phyloP scores from a whole-genome alignment of 2,888 invertebrate genomes.

The Catocala nupta region DNA sequence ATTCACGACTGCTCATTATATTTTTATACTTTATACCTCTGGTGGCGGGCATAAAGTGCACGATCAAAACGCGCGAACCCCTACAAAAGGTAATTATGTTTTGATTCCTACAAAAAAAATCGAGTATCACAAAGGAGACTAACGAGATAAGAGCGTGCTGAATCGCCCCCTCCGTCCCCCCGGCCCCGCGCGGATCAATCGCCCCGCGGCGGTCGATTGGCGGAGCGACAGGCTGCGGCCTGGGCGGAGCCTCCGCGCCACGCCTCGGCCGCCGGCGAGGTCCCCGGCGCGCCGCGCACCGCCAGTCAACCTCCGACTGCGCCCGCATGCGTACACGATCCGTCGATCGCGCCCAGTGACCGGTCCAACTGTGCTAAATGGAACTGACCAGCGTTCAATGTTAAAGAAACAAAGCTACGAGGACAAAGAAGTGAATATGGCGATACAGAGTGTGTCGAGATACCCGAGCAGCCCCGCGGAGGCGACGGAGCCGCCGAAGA shows the following conservation, averaged over 20 bases:
- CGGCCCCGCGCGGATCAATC: conserved; percentile 83
- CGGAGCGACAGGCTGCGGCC: conserved; percentile 65
- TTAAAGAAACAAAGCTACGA: conserved; percentile 88
- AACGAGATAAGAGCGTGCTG: conserved; percentile 88
- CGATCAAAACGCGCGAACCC: conserved; percentile 86
- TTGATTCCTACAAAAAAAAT: conserved; percentile 86
- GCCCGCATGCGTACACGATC: conserved; percentile 86
- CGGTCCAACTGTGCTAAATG: conserved; percentile 79
- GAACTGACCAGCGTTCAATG: conserved; percentile 87
- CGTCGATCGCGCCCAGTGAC: conserved; percentile 73
- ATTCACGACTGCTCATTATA: conserved; percentile 85
- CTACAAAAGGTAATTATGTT: conserved; percentile 88
- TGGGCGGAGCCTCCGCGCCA: conserved; percentile 47
- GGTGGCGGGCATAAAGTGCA: conserved; percentile 81
- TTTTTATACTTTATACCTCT: conserved; percentile 86
- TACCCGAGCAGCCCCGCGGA: conserved; percentile 89
- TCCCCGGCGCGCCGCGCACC: conserved; percentile 65
- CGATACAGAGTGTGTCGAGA: conserved; percentile 90
- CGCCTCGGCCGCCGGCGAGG: conserved; percentile 61
- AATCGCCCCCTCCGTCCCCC: conserved; percentile 82
- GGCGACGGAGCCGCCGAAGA: conserved; percentile 88
- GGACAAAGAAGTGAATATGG: conserved; percentile 89
- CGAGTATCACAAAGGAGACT: conserved; percentile 87
- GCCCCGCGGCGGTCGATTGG: conserved; percentile 81
- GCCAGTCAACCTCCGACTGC: conserved; percentile 84